A percentile compares a stretch with the other conserved stretches of the same genome.
These are phyloP conservation scores for Equus przewalskii DNA, from an alignment of 2,113 vertebrate genomes.

Conservation along the genomic window DNA sequence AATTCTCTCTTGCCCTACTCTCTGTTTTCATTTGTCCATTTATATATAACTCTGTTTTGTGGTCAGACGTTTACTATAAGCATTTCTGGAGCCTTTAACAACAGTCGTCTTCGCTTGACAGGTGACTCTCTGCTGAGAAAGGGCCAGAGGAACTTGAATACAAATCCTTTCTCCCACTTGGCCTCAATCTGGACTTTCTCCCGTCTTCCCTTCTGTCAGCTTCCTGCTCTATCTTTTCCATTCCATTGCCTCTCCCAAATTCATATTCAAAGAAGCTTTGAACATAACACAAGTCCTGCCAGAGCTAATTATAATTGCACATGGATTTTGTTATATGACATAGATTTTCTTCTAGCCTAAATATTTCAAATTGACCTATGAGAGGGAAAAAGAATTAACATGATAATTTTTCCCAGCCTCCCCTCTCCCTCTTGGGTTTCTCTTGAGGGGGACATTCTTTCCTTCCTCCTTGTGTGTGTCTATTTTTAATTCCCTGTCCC, in stretches of 20 bases:
- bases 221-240: conserved; percentile 11
- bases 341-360: conserved; percentile 76
- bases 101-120: conserved; percentile 67
- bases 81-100: conserved; percentile 79
- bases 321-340: conserved; percentile 76
- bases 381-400: conserved; percentile 78
- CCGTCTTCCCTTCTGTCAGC: conserved; percentile 58
- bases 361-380: conserved; percentile 69
- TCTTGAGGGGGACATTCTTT: conserved; percentile 31
- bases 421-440: neutral
- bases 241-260: conserved; percentile 49
- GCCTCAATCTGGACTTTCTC: neutral
- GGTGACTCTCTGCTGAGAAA: conserved; percentile 82
- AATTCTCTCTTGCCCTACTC: neutral
- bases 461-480: neutral
- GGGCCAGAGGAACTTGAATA: conserved; percentile 62
- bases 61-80: conserved; percentile 83
- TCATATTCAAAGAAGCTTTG: conserved; percentile 69
- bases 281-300: conserved; percentile 70
- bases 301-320: conserved; percentile 75
- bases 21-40: neutral
- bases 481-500: conserved; percentile 59
- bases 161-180: neutral
- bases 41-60: conserved; percentile 68
- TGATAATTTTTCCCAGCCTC: conserved; percentile 44